Conservation (phyloP, 2,797 vertebrate species). For the Anisognathus igniventris region DNA sequence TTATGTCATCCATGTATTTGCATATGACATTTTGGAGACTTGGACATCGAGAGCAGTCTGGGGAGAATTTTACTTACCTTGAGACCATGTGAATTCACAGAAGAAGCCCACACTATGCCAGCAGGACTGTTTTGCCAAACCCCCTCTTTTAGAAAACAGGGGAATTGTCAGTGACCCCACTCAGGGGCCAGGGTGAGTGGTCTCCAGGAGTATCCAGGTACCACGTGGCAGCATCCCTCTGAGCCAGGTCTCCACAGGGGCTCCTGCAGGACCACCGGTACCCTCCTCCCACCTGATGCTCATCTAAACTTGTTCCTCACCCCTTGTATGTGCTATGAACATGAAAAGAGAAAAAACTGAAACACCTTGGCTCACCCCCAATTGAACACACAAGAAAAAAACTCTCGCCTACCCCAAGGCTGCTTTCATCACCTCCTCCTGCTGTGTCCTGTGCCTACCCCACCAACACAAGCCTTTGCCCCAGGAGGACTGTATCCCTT, state of each 20-base stretch:
- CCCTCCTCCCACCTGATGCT: not conserved
- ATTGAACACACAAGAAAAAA: not conserved
- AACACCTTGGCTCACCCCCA: not conserved
- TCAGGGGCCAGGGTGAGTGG: not conserved
- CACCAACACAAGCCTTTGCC: not conserved
- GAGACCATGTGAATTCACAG: not conserved
- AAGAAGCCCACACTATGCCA: not conserved
- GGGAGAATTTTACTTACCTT: conserved; percentile 25
- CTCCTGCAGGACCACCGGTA: not conserved
- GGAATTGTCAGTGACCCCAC: not conserved
- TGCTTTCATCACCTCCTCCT: not conserved
- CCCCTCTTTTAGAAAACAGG: not conserved
- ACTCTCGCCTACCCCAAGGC: fast-evolving
- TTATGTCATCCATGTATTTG: not conserved
- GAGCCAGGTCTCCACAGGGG: fast-evolving
- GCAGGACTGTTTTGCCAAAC: not conserved
- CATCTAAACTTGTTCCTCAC: not conserved
- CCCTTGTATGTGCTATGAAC: not conserved
- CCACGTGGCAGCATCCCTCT: not conserved
- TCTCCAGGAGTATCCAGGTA: not conserved
- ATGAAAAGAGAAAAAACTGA: not conserved
- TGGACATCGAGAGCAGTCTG: not conserved
- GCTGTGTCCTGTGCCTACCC: not conserved
- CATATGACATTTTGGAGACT: not conserved
- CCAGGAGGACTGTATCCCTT: not conserved